Percentiles rank a stretch among this genome's conserved stretches.
phyloP scores from a whole-genome alignment of 2,888 invertebrate species.

The Cephus nigrinus region DNA sequence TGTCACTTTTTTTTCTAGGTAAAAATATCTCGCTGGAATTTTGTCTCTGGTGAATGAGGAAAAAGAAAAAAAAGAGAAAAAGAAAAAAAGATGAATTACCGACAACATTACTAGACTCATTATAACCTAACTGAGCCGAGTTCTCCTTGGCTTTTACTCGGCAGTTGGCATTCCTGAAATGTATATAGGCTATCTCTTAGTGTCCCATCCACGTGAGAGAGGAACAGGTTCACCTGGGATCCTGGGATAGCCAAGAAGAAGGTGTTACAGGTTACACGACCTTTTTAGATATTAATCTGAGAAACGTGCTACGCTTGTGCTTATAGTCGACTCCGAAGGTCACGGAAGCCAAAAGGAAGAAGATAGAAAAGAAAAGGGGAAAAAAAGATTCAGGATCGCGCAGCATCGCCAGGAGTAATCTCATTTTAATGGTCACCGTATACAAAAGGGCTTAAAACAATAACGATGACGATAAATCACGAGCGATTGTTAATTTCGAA shows the following conservation, averaged over 20 bases:
- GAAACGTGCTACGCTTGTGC: neutral
- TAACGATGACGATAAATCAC: neutral
- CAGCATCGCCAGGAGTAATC: neutral
- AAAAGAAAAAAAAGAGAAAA: too few species aligned
- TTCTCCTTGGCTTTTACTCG: neutral
- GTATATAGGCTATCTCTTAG: neutral
- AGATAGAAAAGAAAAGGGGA: neutral
- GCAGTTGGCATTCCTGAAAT: neutral
- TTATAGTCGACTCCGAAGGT: neutral
- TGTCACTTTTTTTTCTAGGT: neutral
- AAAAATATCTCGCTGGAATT: neutral
- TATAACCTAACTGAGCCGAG: neutral
- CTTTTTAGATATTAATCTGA: neutral
- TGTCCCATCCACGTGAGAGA: neutral
- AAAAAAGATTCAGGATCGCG: neutral
- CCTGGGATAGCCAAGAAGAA: neutral
- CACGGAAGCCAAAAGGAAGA: neutral
- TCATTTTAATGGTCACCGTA: neutral
- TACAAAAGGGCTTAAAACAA: neutral
- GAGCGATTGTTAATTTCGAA: neutral
- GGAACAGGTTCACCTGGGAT: neutral
- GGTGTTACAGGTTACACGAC: neutral
- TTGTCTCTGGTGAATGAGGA: neutral
- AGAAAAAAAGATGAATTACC: neutral
- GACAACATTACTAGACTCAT: neutral